phyloP scores from a whole-genome alignment of 2,797 vertebrate species.

The Esox masquinongy region DNA sequence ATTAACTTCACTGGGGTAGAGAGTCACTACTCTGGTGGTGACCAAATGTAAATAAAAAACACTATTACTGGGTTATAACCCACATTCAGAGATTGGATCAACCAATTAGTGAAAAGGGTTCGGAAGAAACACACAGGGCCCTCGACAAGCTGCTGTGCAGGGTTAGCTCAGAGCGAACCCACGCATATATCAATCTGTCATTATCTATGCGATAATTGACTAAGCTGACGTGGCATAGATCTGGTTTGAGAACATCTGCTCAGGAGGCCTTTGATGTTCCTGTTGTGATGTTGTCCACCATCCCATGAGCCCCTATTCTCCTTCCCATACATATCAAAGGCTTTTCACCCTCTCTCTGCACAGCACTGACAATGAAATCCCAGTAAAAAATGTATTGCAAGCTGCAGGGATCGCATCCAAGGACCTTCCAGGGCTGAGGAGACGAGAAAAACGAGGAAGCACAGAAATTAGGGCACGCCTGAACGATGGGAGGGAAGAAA shows the following conservation, averaged over 20 bases:
- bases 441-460: neutral
- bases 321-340: slow-evolving; percentile 26
- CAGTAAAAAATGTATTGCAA: slow-evolving; percentile 39
- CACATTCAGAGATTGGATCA: neutral
- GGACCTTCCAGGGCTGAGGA: slow-evolving; percentile 16
- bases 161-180: neutral
- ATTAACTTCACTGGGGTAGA: slow-evolving; percentile 24
- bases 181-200: slow-evolving; percentile 38
- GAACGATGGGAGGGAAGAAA: neutral
- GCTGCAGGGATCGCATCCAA: slow-evolving; percentile 37
- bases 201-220: slow-evolving; percentile 21
- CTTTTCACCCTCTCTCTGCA: slow-evolving; percentile 27
- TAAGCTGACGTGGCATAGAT: slow-evolving; percentile 57
- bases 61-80: neutral
- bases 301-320: slow-evolving; percentile 49
- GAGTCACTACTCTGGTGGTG: slow-evolving; percentile 27
- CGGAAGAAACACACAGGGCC: neutral
- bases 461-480: neutral
- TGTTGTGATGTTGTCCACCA: slow-evolving; percentile 32
- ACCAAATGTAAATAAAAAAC: neutral
- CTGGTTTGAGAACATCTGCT: slow-evolving; percentile 66
- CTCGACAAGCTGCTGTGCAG: neutral
- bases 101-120: neutral
- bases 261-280: slow-evolving; percentile 62
- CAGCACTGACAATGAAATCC: slow-evolving; percentile 49